Conservation (phyloP, 2,797 vertebrate genomes). For the Steatocranus sp. region DNA sequence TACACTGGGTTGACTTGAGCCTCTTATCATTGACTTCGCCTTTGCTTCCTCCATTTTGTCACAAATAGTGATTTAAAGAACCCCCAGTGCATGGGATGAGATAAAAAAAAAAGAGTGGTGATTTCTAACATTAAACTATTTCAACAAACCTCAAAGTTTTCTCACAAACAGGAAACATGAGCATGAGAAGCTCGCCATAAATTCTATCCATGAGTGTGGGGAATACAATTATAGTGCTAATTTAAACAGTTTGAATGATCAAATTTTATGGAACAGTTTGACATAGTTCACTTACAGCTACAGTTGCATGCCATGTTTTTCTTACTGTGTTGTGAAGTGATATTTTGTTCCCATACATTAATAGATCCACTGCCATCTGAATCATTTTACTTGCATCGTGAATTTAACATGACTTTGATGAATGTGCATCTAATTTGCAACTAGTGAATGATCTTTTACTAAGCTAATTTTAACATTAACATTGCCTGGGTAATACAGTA, state of each 20-base stretch:
- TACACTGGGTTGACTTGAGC: background rate
- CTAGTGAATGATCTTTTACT: constrained; percentile 46
- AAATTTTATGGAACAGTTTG: background rate
- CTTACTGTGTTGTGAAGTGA: constrained; percentile 72
- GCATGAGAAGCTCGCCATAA: background rate
- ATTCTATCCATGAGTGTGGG: background rate
- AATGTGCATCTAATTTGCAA: constrained; percentile 71
- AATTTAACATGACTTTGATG: constrained; percentile 67
- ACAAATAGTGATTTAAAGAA: constrained; percentile 65
- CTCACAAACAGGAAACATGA: background rate
- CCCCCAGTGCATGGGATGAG: constrained; percentile 43
- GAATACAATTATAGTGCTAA: background rate
- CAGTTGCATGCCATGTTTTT: constrained; percentile 69
- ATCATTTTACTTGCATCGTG: constrained; percentile 65
- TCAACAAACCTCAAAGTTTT: background rate
- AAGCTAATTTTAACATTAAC: constrained; percentile 77
- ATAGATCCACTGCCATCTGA: constrained; percentile 51
- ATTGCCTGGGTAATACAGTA: constrained; percentile 54
- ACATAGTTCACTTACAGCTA: constrained; percentile 25
- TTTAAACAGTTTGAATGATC: background rate
- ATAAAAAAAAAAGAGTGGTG: background rate
- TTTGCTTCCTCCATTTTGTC: constrained; percentile 13
- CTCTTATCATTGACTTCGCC: background rate
- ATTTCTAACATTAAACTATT: background rate
- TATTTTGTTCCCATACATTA: constrained; percentile 78